Evolutionary conservation across 2,113 vertebrate species (phyloP), one percentile per base, ranked within the genome.

Genomic region (Otocyon megalotis): DNA sequence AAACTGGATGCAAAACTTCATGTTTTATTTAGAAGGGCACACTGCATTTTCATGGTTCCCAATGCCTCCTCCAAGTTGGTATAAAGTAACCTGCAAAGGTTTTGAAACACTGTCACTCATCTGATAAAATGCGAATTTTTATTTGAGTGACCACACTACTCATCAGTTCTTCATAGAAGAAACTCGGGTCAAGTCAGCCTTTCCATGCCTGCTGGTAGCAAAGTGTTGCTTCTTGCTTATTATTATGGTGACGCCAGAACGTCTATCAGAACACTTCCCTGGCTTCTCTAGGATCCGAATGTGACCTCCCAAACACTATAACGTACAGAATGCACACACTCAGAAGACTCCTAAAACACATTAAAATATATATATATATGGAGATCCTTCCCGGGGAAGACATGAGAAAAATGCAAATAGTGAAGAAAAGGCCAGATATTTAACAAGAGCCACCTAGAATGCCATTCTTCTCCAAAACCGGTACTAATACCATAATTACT

Each of bases 1-100:
- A 98, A 98, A 98, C 28, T 90, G 92, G 98, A 97, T n/a, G 93
- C 96, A 96, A 92, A 98, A 97, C 95, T 98, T 97, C 43, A 71
- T 97, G 97, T 96, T 98, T 98, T 98, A 98, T 98, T 98, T 97
- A 98, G 96, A 98, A 97, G 94, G 96, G 76, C 9, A 85, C 95
- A 88, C 0, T 94, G 87, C 43, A 76, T 97, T 98, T 94, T 92
- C 91, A 76, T 65, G 93, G 96, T 96, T 98, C 97, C 97, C 97
- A 97, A 90, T 83, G 98, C 90, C 91, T 98, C 97, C 97, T 98
- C 98, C 98, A 81, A 97, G 98, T 95, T 95, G 56, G 95, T 96
- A 94, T 95, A 97, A 85, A 97, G 95, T 10, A 97, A 92, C 71
- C 88, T 63, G 82, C 63, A 93, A 96, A 96, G 90, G 30, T 97